Evolutionary conservation across 35 echinoderm and acorn worm genomes (phyloP).

Genomic region (Lytechinus variegatus): DNA sequence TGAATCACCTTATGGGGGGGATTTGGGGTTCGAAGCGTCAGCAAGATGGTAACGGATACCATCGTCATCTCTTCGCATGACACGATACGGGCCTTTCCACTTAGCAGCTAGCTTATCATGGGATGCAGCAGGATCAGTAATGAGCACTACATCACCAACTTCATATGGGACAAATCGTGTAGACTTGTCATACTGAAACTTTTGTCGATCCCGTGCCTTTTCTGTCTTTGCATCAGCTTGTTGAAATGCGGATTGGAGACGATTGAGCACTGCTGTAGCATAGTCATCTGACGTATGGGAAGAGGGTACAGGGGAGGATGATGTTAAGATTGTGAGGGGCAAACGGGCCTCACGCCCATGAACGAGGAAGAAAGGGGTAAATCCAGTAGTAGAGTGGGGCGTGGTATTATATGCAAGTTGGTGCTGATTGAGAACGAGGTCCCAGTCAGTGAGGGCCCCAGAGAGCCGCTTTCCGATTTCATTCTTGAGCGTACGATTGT

Average conservation of each 20-base stretch:
- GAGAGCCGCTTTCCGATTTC: background rate
- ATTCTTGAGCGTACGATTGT: background rate
- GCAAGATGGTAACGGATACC: background rate
- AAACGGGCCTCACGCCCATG: conserved; percentile 41
- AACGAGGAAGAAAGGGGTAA: conserved; percentile 43
- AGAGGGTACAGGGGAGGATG: background rate
- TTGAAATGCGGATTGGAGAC: conserved; percentile 31
- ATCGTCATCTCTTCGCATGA: background rate
- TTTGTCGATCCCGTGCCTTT: background rate
- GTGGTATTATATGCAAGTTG: conserved; percentile 60
- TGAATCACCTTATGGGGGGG: background rate
- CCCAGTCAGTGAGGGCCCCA: background rate
- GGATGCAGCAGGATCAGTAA: conserved; percentile 22
- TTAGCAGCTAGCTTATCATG: conserved; percentile 20
- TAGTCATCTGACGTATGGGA: background rate
- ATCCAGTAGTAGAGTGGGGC: conserved; percentile 41
- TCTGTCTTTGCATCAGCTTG: background rate
- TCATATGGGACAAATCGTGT: conserved; percentile 24
- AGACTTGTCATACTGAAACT: conserved; percentile 30
- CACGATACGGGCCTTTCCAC: conserved; percentile 57
- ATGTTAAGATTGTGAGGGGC: background rate
- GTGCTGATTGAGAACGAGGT: background rate
- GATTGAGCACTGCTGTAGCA: background rate
- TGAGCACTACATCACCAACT: conserved; percentile 44
- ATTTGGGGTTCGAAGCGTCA: background rate